Percentiles rank a stretch among this genome's conserved stretches.
phyloP scores from a whole-genome alignment of 2,113 vertebrate species.

The Corythoichthys intestinalis region DNA sequence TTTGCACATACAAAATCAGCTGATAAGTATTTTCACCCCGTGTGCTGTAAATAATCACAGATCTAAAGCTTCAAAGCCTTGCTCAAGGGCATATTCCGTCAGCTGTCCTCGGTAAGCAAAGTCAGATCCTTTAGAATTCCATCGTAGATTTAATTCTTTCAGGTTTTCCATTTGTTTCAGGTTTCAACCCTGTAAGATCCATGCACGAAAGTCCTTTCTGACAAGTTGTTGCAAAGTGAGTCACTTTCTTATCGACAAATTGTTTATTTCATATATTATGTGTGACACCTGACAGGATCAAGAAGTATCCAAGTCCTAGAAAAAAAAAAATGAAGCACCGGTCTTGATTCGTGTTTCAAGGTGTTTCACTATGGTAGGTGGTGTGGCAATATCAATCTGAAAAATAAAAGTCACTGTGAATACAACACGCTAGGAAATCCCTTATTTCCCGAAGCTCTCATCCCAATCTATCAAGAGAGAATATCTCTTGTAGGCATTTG shows the following conservation, averaged over 20 bases:
- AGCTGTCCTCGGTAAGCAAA: not conserved
- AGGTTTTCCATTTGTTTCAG: not conserved
- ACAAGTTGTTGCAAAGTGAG: not conserved
- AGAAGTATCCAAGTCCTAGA: not conserved
- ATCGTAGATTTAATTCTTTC: not conserved
- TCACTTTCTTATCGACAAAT: not conserved
- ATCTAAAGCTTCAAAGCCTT: not conserved
- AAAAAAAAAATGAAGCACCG: not conserved
- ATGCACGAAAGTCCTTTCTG: not conserved
- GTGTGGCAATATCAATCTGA: not conserved
- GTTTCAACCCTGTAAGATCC: not conserved
- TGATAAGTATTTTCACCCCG: no score
- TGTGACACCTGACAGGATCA: not conserved
- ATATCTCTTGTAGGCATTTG: no score
- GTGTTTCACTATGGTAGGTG: not conserved
- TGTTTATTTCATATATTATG: not conserved
- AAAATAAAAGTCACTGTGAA: not conserved
- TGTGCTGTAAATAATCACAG: not conserved
- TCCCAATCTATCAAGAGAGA: no score
- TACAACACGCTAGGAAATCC: no score
- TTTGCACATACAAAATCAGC: not conserved
- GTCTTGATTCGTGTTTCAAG: not conserved
- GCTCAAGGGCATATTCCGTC: not conserved
- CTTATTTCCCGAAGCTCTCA: no score
- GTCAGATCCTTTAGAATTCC: not conserved